Conservation (phyloP, 1,140 invertebrate species). For the Tyrophagus putrescentiae region DNA sequence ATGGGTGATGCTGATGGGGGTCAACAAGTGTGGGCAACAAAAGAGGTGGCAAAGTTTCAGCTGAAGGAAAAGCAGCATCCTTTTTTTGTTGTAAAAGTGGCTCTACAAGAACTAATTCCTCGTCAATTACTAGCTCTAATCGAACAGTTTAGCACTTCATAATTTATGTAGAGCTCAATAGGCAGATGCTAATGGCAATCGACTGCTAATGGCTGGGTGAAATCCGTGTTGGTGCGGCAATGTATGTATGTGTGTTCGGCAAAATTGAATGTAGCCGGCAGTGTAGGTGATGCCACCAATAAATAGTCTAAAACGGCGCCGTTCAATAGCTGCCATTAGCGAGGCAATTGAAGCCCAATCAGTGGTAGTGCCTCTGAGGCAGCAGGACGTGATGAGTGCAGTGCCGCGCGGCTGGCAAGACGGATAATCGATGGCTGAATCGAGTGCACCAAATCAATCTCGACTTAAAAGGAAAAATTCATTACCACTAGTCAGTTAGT, state of each 20-base stretch:
- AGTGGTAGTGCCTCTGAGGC: no score
- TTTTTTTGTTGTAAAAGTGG: no score
- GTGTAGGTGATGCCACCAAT: not conserved
- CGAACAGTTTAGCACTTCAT: constrained; percentile 3
- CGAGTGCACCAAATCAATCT: constrained; percentile 8
- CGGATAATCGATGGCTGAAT: not conserved
- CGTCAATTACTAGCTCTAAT: not conserved
- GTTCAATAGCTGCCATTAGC: not conserved
- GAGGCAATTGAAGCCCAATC: constrained; percentile 6
- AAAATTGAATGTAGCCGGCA: no score
- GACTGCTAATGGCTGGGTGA: no score
- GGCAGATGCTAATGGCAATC: not conserved
- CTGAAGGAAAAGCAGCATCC: no score
- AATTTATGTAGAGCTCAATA: constrained; percentile 8
- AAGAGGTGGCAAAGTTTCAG: no score
- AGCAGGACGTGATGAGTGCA: no score
- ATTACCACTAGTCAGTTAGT: no score
- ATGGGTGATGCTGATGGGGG: not conserved
- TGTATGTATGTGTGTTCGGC: no score
- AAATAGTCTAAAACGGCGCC: no score
- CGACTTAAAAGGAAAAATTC: constrained; percentile 3
- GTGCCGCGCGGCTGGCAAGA: no score
- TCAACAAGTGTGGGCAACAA: not conserved
- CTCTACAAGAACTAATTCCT: no score
- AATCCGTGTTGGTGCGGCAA: not conserved